Percentiles rank a stretch among this genome's conserved stretches.
These are phyloP conservation scores for Tetrapedia diversipes DNA, from an alignment of 2,888 invertebrate genomes.

Conservation along the genomic window DNA sequence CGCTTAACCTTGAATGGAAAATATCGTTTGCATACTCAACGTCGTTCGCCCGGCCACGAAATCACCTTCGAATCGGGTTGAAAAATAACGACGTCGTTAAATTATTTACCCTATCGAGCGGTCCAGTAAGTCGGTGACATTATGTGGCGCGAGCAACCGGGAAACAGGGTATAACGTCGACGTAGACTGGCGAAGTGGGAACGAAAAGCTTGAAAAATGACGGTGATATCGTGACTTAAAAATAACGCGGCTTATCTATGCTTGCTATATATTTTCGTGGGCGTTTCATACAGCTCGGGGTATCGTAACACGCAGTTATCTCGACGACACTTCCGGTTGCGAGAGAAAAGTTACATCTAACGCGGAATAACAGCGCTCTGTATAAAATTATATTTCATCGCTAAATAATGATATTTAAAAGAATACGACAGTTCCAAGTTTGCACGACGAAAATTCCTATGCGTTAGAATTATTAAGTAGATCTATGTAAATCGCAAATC, in stretches of 20 bases:
- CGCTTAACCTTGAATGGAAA: not conserved
- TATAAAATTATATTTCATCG: no score
- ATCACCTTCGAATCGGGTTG: not conserved
- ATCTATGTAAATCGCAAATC: no score
- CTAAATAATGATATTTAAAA: no score
- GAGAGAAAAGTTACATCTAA: no score
- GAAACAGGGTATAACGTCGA: not conserved
- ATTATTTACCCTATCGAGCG: constrained; percentile 16
- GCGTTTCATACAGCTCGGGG: constrained; percentile 38
- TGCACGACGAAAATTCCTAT: no score
- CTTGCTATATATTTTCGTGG: constrained; percentile 26
- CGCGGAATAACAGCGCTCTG: no score
- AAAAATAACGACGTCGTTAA: not conserved
- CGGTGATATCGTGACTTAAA: not conserved
- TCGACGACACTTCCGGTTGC: no score
- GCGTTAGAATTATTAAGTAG: no score
- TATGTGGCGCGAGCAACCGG: not conserved
- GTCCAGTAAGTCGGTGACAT: not conserved
- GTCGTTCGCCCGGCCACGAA: constrained; percentile 7
- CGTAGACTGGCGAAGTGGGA: not conserved
- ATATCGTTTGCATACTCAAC: not conserved
- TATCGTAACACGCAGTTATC: no score
- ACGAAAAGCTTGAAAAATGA: constrained; percentile 12
- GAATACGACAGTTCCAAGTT: no score
- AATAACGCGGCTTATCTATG: constrained; percentile 40